Base-by-base conservation (phyloP, 2,888 invertebrate species). In the Cataglyphis rosenhaueri region DNA sequence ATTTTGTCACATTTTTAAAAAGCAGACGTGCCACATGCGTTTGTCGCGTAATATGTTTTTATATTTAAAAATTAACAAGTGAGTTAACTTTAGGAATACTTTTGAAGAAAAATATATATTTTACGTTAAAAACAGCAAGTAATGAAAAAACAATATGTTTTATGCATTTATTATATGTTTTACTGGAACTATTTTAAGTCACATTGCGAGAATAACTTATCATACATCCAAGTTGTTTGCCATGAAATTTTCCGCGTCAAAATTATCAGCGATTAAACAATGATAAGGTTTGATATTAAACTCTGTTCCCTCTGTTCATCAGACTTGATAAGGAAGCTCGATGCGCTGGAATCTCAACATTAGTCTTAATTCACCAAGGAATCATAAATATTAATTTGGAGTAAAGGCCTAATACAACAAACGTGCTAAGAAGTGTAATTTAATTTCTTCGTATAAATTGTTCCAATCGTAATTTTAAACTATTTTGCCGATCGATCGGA, bases 221-320 rank as follows among this genome's bases (percentile, higher is more conserved):
- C 87, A 57, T 25, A 18, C 12, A 57, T 29, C 35, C 57, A 57
- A 75, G 61, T 78, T 29, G 70, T 18, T 66, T 21, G 74, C 32
- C 84, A 61, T 87, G 88, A 87, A 89, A 90, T 91, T 91, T 91
- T 91, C 84, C 86, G 85, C 65, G 70, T 57, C 57, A 25, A 83
- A 79, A 85, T 91, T 93, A 92, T 92, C 92, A 90, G 64, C 84
- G 87, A 91, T 91, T 87, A 92, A 92, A 93, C 88, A 92, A 79
- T 84, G 91, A 92, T 92, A 91, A 92, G 85, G 81, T 55, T n/a
- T 52, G 82, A 57, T 62, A 44, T 15, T 44, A 38, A 25, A 25
- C 38, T 61, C 12, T 29, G 70, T 78, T 29, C 29, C 29, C 61
- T 62, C 29, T 68, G 73, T 48, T 84, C 85, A 79, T 66, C 32